Conservation (phyloP, 2,113 vertebrate species). For the Ardeotis arabs region DNA sequence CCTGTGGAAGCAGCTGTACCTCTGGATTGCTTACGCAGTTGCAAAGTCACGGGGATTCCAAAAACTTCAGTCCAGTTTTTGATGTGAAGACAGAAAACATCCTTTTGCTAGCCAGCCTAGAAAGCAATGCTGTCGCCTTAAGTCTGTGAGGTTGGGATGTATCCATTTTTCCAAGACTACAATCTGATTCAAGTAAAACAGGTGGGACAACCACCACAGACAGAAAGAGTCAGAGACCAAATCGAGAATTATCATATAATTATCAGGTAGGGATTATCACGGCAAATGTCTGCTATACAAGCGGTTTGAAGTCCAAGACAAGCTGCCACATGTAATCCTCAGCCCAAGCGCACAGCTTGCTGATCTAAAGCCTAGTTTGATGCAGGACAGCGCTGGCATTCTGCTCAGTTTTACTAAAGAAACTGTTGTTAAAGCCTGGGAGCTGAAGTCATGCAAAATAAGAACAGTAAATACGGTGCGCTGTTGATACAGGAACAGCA, state of each 20-base stretch:
- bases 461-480: no score
- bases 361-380: background rate
- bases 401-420: background rate
- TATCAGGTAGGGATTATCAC: background rate
- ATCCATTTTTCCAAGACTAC: background rate
- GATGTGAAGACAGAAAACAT: background rate
- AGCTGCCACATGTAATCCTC: background rate
- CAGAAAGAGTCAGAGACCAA: background rate
- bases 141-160: background rate
- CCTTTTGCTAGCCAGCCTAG: background rate
- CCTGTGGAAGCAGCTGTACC: background rate
- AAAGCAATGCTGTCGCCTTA: background rate
- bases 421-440: background rate
- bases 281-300: background rate
- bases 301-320: background rate
- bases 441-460: background rate
- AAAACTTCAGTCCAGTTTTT: background rate
- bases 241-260: no score
- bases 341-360: background rate
- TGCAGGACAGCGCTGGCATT: background rate
- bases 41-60: background rate
- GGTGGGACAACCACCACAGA: background rate
- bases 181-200: background rate
- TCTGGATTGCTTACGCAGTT: background rate
- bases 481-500: background rate